Conservation (phyloP, 2,113 vertebrate species). For the Poecile atricapillus region DNA sequence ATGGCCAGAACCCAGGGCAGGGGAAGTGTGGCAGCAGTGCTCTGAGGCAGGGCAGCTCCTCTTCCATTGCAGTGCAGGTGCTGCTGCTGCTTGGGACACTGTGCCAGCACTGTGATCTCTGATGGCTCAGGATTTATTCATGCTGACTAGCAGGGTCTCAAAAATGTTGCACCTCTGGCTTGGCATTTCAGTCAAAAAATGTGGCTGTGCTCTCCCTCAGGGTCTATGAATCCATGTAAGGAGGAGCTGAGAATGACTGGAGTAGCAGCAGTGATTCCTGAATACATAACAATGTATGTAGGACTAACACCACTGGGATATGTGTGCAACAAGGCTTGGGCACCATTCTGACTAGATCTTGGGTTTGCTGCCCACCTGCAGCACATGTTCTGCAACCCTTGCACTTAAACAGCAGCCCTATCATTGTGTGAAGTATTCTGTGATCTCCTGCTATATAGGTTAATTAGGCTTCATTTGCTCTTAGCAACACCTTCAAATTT, state of each 20-base stretch:
- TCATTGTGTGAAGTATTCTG: not conserved
- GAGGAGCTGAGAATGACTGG: accelerated
- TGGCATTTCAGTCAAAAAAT: not conserved
- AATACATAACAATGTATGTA: accelerated
- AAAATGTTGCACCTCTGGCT: not conserved
- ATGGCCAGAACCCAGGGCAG: not conserved
- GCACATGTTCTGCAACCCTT: not conserved
- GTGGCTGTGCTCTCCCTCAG: not conserved
- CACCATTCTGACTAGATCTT: not conserved
- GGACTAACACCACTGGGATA: too few relatives aligned
- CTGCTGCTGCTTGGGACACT: not conserved
- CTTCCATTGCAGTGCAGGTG: accelerated
- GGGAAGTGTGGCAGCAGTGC: not conserved
- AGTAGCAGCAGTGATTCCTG: not conserved
- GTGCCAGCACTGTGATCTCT: not conserved
- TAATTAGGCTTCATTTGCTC: not conserved
- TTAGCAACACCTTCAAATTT: not conserved
- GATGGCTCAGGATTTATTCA: accelerated
- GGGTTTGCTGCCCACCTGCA: not conserved
- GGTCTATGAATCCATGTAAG: not conserved
- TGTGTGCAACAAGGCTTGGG: not conserved
- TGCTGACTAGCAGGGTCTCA: accelerated
- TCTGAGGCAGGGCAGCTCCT: not conserved
- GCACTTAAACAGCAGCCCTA: accelerated
- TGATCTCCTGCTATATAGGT: accelerated